Conservation (phyloP, 2,888 invertebrate genomes). For the Euspilapteryx auroguttella region DNA sequence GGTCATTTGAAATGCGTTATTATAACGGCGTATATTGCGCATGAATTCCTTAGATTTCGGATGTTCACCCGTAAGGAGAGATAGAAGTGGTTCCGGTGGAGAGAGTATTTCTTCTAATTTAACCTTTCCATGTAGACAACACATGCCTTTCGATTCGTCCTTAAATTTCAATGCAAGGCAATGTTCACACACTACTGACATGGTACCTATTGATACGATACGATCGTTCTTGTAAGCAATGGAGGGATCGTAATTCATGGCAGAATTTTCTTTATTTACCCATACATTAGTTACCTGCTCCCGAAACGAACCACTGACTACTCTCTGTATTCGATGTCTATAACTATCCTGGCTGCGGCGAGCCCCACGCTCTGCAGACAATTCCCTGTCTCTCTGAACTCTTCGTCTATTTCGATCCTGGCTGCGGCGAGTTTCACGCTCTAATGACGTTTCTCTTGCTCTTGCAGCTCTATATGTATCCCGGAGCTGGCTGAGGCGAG, state of each 20-base stretch:
- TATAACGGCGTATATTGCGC: conserved; percentile 9
- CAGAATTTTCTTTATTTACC: too few species aligned
- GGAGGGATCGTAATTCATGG: background rate
- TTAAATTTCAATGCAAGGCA: conserved; percentile 12
- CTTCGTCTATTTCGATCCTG: too few species aligned
- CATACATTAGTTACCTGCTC: too few species aligned
- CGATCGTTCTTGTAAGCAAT: background rate
- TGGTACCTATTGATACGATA: conserved; percentile 5
- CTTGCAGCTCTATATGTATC: too few species aligned
- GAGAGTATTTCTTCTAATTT: conserved; percentile 8
- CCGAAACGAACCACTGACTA: too few species aligned
- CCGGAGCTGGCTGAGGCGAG: too few species aligned
- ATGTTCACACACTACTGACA: conserved; percentile 9
- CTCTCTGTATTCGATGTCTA: too few species aligned
- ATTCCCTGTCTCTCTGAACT: too few species aligned
- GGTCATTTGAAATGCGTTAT: conserved; percentile 10
- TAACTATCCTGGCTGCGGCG: too few species aligned
- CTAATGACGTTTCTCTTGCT: too few species aligned
- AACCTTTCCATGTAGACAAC: conserved; percentile 11
- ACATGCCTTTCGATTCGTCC: conserved; percentile 11
- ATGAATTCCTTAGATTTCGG: conserved; percentile 10
- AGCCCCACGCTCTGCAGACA: too few species aligned
- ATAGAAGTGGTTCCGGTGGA: conserved; percentile 11
- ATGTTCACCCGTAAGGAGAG: conserved; percentile 7
- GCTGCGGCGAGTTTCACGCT: too few species aligned